phyloP scores from a whole-genome alignment of 2,888 invertebrate species.

The Stramonita haemastoma region DNA sequence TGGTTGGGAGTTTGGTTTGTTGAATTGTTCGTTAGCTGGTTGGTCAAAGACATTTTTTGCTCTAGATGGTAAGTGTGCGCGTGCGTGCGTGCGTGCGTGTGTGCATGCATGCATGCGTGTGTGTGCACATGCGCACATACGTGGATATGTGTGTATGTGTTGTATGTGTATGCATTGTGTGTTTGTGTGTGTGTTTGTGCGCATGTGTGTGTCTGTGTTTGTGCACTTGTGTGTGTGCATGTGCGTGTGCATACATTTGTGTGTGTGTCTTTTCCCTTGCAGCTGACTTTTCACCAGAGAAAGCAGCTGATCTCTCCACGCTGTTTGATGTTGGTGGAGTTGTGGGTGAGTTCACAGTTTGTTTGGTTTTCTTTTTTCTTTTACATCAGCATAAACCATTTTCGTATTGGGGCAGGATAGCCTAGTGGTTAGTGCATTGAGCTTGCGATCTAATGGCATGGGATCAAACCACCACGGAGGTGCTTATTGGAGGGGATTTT shows the following conservation, averaged over 20 bases:
- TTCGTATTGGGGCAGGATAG: too few relatives aligned
- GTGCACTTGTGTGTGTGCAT: not conserved
- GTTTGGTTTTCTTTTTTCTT: not conserved
- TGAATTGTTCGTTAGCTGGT: too few relatives aligned
- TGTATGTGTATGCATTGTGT: not conserved
- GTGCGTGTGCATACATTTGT: not conserved
- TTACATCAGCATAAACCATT: not conserved
- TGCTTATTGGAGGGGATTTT: too few relatives aligned
- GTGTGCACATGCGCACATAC: not conserved
- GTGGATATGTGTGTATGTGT: not conserved
- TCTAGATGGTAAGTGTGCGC: not conserved
- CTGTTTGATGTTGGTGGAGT: slow-evolving; percentile 88
- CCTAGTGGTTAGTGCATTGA: too few relatives aligned
- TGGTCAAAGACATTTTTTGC: too few relatives aligned
- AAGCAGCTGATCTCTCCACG: slow-evolving; percentile 78
- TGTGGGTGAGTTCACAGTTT: slow-evolving; percentile 80
- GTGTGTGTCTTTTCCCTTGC: slow-evolving; percentile 41
- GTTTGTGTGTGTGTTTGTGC: not conserved
- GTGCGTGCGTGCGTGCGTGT: not conserved
- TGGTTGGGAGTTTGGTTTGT: too few relatives aligned
- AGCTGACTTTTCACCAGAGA: slow-evolving; percentile 62
- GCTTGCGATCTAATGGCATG: too few relatives aligned
- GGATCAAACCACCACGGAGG: too few relatives aligned
- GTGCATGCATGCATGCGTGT: not conserved
- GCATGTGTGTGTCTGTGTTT: not conserved